Evolutionary conservation across 2,888 invertebrate genomes (phyloP), one percentile per base, ranked within the genome.

Genomic region (Arctia plantaginis): DNA sequence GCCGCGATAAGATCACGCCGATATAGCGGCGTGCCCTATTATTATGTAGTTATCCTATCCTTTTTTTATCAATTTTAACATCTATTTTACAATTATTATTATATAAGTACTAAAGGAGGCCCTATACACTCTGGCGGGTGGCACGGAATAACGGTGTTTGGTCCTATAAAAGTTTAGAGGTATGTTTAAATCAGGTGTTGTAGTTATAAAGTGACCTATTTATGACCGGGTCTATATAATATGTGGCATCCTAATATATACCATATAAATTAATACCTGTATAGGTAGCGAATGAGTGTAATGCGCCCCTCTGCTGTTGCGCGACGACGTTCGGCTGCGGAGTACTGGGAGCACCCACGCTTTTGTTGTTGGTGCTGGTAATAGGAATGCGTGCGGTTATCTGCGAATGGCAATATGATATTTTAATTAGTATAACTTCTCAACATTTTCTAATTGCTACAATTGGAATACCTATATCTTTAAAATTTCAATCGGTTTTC

Each of bases 241-340:
- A 35, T 35, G 6, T 35, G 6, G 3, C 6, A 35, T 35, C 35
- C 35, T 35, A 35, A 41, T 8, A 41, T 41, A 41, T 55, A n/a
- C n/a, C 10, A 55, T 55, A 35, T n/a, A n/a, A 1, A n/a, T 8
- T 51, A 23, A 51, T 76, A 93, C 94, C 91, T 94, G 94, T 70
- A 94, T 65, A 35, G 94, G 94, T 18, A 95, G 79, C 0, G 94
- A 89, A 66, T 94, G 94, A 0, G 93, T 86, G 82, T 95, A 94
- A 68, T 91, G 93, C 0, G 93, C 91, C 4, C n/a, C 94, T 86
- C 72, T 93, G 93, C 3, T 92, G 89, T 51, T 92, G 92, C 13
- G 82, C 81, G 10, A 87, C 75, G 10, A 87, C 75, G 33, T 84
- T 73, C 8, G 92, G 87, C 77, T 92, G 89, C 12, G 91, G 89